Evolutionary conservation across 1,140 invertebrate genomes (phyloP).

Genomic region (Periplaneta americana): DNA sequence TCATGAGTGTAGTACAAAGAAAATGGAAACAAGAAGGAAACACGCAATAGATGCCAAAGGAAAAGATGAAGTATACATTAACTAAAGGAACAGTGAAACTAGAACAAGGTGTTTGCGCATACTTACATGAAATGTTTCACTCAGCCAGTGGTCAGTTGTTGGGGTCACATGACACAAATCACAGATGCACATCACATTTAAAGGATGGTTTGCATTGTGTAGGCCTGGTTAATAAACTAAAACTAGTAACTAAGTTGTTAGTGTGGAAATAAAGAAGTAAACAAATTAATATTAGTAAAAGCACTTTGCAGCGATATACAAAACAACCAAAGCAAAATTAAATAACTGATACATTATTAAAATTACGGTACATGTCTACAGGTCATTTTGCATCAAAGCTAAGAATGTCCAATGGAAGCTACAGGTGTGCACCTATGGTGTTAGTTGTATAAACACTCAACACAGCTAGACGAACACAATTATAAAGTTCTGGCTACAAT

Average conservation of each 20-base stretch:
- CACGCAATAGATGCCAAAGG: background rate
- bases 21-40: background rate
- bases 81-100: background rate
- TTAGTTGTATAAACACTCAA: background rate
- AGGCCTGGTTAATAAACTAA: conserved; percentile 13
- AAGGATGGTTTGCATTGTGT: conserved; percentile 9
- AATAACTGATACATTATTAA: background rate
- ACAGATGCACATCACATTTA: conserved; percentile 15
- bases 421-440: background rate
- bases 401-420: background rate
- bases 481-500: background rate
- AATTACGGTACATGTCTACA: background rate
- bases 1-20: background rate
- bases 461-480: background rate
- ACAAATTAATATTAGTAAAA: conserved; percentile 8
- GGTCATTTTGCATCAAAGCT: background rate
- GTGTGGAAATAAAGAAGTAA: conserved; percentile 11
- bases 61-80: background rate
- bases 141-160: background rate
- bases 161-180: conserved; percentile 4
- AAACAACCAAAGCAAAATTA: conserved; percentile 8
- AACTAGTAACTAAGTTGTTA: conserved; percentile 13
- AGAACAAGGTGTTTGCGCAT: background rate
- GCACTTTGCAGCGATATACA: conserved; percentile 1
- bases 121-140: background rate